Percentiles rank a stretch among this genome's conserved stretches.
phyloP scores from a whole-genome alignment of 1,140 invertebrate species.

The Cydia pomonella region DNA sequence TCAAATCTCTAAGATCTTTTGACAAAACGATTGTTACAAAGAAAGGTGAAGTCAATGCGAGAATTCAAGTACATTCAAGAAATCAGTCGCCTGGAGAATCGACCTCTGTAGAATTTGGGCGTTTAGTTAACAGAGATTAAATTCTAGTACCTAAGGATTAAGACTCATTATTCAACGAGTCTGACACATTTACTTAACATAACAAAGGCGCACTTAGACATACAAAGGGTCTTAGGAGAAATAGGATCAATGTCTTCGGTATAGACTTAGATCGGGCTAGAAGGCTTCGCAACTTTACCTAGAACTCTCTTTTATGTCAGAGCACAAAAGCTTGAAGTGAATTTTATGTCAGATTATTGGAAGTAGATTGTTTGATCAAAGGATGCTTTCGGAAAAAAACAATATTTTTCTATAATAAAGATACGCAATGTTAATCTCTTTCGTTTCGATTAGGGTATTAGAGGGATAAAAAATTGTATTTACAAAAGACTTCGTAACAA shows the following conservation, averaged over 20 bases:
- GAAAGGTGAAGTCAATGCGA: conserved; percentile 24
- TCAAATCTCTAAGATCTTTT: conserved; percentile 25
- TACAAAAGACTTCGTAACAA: neutral
- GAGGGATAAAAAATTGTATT: too few species aligned
- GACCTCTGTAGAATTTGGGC: conserved; percentile 19
- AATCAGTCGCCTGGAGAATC: conserved; percentile 23
- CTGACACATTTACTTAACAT: conserved; percentile 26
- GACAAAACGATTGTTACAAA: conserved; percentile 31
- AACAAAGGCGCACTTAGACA: conserved; percentile 27
- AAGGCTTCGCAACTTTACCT: conserved; percentile 18
- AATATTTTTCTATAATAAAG: neutral
- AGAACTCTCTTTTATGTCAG: conserved; percentile 1
- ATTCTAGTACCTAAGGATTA: conserved; percentile 27
- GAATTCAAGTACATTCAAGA: conserved; percentile 23
- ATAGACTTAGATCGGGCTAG: conserved; percentile 14
- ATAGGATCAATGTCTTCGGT: conserved; percentile 29
- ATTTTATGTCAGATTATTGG: conserved; percentile 13
- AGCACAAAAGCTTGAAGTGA: neutral
- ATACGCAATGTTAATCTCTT: neutral
- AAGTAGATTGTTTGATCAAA: conserved; percentile 14
- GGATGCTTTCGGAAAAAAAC: neutral
- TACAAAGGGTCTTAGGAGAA: conserved; percentile 28
- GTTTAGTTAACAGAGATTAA: conserved; percentile 25
- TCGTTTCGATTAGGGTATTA: too few species aligned
- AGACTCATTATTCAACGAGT: conserved; percentile 27